Evolutionary conservation across 2,888 invertebrate species (phyloP).

Genomic region (Pocota personata): DNA sequence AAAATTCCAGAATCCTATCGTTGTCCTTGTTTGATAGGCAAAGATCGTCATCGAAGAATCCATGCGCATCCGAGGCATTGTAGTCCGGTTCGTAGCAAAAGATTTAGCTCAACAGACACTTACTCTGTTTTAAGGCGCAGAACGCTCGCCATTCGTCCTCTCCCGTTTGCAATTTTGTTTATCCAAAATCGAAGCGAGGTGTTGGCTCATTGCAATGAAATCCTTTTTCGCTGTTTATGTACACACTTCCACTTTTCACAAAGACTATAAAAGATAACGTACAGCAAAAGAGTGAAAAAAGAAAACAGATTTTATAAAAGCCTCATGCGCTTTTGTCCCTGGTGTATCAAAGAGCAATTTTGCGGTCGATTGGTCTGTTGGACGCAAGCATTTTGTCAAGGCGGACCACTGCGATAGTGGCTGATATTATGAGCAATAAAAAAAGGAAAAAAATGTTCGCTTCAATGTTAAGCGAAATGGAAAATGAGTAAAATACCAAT

Average conservation of each 20-base stretch:
- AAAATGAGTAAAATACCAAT: neutral
- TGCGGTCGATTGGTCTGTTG: slow-evolving; percentile 21
- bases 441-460: neutral
- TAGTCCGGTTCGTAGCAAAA: no score
- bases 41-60: no score
- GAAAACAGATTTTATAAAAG: neutral
- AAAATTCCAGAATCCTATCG: no score
- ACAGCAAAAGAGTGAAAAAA: neutral
- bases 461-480: slow-evolving; percentile 31
- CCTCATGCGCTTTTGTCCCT: neutral
- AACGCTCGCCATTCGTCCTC: neutral
- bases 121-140: no score
- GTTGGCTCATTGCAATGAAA: neutral
- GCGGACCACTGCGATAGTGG: neutral
- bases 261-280: neutral
- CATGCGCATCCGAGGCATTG: no score
- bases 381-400: slow-evolving; percentile 25
- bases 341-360: slow-evolving; percentile 3
- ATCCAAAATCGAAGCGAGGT: neutral
- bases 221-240: neutral
- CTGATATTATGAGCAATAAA: neutral
- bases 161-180: neutral
- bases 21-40: no score
- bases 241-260: neutral
- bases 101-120: no score